A percentile compares a stretch with the other conserved stretches of the same genome.
phyloP scores from a whole-genome alignment of 2,797 vertebrate genomes.

The Phylloscopus collybita region DNA sequence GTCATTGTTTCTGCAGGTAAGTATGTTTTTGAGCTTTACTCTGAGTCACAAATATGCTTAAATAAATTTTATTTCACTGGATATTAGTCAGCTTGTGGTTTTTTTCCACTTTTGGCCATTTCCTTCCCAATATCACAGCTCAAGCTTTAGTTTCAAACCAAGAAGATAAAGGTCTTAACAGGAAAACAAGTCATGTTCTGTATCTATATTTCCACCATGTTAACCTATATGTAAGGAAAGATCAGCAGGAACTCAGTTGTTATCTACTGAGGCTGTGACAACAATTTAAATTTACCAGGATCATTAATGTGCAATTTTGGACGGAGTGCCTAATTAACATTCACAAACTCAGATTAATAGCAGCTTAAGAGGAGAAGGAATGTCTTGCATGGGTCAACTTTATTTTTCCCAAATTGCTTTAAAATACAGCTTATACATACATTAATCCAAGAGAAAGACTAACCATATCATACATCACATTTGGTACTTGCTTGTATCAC shows the following conservation, averaged over 20 bases:
- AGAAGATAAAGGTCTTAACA: not conserved
- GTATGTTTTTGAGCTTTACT: not conserved
- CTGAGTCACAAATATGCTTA: not conserved
- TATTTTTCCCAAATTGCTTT: not conserved
- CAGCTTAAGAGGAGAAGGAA: not conserved
- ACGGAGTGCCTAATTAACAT: conserved; percentile 20
- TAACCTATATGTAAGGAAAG: not conserved
- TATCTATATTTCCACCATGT: not conserved
- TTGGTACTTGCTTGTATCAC: not conserved
- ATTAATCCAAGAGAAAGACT: not conserved
- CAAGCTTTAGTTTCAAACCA: not conserved
- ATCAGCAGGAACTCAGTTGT: not conserved
- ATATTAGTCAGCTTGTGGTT: not conserved
- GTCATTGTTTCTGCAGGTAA: not conserved
- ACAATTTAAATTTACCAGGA: conserved; percentile 20
- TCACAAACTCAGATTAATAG: conserved; percentile 9
- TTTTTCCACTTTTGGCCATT: not conserved
- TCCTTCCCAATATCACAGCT: not conserved
- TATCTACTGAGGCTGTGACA: not conserved
- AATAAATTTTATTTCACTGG: not conserved
- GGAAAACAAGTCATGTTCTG: not conserved
- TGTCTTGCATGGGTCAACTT: not conserved
- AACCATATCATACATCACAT: not conserved
- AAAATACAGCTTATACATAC: not conserved
- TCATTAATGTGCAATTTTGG: conserved; percentile 43